Conservation (phyloP, 2,888 invertebrate species). For the Meandrusa payeni region DNA sequence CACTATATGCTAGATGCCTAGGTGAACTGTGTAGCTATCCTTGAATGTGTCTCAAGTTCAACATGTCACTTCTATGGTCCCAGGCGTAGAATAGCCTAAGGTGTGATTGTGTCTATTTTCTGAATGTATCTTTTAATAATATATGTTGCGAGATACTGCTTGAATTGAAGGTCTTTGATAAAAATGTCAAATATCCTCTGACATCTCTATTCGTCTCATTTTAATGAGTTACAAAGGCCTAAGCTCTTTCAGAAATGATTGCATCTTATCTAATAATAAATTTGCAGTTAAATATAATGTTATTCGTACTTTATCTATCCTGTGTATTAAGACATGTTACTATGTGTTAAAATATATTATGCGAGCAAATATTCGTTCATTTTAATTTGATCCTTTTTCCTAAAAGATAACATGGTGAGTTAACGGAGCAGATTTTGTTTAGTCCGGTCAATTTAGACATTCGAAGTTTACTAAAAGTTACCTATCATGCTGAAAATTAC, state of each 20-base stretch:
- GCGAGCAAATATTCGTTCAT: slow-evolving; percentile 58
- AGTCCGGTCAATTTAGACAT: too few relatives aligned
- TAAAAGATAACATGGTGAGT: too few relatives aligned
- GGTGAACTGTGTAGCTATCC: slow-evolving; percentile 57
- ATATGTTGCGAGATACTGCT: too few relatives aligned
- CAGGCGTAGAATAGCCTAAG: slow-evolving; percentile 46
- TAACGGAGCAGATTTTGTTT: too few relatives aligned
- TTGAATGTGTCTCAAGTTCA: slow-evolving; percentile 23
- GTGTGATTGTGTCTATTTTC: slow-evolving; percentile 62
- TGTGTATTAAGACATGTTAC: slow-evolving; percentile 53
- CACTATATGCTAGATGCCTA: slow-evolving; percentile 65
- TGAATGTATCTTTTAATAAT: slow-evolving; percentile 43
- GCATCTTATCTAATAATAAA: slow-evolving; percentile 21
- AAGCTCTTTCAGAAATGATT: slow-evolving; percentile 33
- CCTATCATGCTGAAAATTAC: too few relatives aligned
- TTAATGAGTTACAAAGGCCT: slow-evolving; percentile 47
- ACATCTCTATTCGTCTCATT: slow-evolving; percentile 35
- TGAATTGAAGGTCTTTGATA: slow-evolving; percentile 54
- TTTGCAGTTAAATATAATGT: slow-evolving; percentile 32
- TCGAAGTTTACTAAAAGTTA: too few relatives aligned
- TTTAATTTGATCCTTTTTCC: slow-evolving; percentile 1
- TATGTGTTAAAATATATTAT: slow-evolving; percentile 74
- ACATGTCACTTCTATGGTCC: slow-evolving; percentile 37
- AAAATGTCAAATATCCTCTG: slow-evolving; percentile 69
- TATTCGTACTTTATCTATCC: slow-evolving; percentile 51